A percentile compares a stretch with the other conserved stretches of the same genome.
These are phyloP conservation scores for Sus scrofa DNA, from an alignment of 2,113 vertebrate genomes.

Conservation along the genomic window DNA sequence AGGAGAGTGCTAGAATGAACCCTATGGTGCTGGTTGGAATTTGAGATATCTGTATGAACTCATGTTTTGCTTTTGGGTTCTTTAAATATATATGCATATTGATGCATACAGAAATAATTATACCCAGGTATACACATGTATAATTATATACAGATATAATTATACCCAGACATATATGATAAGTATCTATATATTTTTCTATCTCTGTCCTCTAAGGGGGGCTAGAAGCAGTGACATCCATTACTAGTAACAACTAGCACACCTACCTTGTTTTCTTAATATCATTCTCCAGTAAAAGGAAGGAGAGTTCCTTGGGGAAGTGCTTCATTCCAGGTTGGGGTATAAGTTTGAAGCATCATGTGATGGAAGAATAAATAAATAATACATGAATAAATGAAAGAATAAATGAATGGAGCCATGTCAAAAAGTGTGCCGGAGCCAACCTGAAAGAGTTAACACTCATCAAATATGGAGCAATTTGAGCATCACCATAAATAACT, in stretches of 20 bases:
- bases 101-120: background rate
- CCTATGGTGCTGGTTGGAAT: background rate
- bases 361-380: background rate
- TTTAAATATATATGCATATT: background rate
- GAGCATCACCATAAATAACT: background rate
- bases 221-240: background rate
- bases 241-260: background rate
- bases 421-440: background rate
- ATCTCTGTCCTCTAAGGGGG: background rate
- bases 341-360: background rate
- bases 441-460: background rate
- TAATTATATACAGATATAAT: background rate
- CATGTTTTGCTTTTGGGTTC: background rate
- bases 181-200: background rate
- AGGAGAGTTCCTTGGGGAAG: background rate
- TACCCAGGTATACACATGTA: background rate
- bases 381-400: background rate
- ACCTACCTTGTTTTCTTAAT: background rate
- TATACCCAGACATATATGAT: background rate
- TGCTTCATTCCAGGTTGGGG: background rate
- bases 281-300: background rate
- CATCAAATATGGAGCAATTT: background rate
- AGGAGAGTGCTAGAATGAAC: background rate
- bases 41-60: background rate
- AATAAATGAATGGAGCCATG: background rate